phyloP scores from a whole-genome alignment of 2,797 vertebrate species.

The Picus viridis region DNA sequence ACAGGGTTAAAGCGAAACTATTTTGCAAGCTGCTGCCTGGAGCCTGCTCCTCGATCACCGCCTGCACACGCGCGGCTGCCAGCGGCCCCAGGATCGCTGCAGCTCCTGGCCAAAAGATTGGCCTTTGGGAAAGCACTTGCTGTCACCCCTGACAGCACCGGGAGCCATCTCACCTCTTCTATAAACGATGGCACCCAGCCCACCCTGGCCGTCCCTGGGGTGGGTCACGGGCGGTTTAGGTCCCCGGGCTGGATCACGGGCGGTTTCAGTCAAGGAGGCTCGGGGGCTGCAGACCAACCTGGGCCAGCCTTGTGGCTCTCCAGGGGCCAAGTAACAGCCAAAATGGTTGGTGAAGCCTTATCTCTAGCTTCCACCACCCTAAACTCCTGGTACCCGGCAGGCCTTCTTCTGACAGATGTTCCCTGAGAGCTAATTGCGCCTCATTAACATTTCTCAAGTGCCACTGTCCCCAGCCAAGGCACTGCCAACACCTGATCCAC shows the following conservation, averaged over 20 bases:
- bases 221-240: not conserved
- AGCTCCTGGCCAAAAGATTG: not conserved
- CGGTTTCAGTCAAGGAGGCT: not conserved
- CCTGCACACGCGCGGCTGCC: not conserved
- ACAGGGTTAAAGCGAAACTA: constrained; percentile 53
- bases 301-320: not conserved
- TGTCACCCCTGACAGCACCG: not conserved
- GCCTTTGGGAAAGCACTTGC: not conserved
- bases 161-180: not conserved
- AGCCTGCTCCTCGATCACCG: not conserved
- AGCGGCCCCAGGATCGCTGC: not conserved
- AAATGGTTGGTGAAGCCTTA: not conserved
- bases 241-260: not conserved
- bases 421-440: not conserved
- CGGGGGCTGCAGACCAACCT: no score
- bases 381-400: not conserved
- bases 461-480: not conserved
- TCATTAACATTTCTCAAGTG: not conserved
- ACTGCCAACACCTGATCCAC: not conserved
- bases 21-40: constrained; percentile 9
- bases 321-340: no score
- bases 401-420: not conserved
- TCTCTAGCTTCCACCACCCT: not conserved
- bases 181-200: no score
- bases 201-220: not conserved